Base-by-base conservation (phyloP, 2,797 vertebrate species). In the Poecilia velifera region DNA sequence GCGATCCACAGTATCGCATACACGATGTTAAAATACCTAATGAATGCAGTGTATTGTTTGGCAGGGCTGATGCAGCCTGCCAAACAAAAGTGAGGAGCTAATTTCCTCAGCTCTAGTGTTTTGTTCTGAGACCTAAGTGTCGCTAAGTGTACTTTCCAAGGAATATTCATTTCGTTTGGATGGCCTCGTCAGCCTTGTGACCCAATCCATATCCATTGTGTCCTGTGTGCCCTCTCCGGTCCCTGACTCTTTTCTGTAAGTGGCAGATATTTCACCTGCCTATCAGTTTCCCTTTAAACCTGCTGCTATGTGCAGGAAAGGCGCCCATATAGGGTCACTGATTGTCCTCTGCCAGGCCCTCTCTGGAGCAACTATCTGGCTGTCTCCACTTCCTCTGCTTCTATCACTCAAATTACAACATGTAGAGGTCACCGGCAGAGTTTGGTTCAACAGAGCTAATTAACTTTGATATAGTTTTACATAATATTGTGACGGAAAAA, bases 241-340 rank as follows among this genome's bases (percentile, higher is more conserved):
- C 91, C 79, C 89, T 93, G 83, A 92, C 87, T 94, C 94, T 95
- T 96, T 95, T 95, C 90, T 94, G 94, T 93, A 95, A 96, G 95
- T 94, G 93, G 92, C 92, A 94, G 95, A 95, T 95, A 95, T 96
- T 95, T 95, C 94, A 94, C 91, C 91, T 89, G 91, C 94, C 95
- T 96, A 95, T 95, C 95, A 90, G 95, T 95, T 96, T 95, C 94
- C 95, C 92, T 94, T 92, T 94, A 94, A 94, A 95, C 94, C 76
- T 95, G 95, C 95, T 95, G 94, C 91, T 94, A 95, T 95, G 92
- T 94, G 93, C 93, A 95, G 94, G 94, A 96, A 95, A 95, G 93
- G 94, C 92, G 82, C 93, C 95, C 95, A 96, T 95, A 92, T 95
- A 95, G 93, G 95, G 95, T 95, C 95, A 95, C 91, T 91, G 92